phyloP scores from a whole-genome alignment of 2,888 invertebrate species.

The Drosophila rubida region DNA sequence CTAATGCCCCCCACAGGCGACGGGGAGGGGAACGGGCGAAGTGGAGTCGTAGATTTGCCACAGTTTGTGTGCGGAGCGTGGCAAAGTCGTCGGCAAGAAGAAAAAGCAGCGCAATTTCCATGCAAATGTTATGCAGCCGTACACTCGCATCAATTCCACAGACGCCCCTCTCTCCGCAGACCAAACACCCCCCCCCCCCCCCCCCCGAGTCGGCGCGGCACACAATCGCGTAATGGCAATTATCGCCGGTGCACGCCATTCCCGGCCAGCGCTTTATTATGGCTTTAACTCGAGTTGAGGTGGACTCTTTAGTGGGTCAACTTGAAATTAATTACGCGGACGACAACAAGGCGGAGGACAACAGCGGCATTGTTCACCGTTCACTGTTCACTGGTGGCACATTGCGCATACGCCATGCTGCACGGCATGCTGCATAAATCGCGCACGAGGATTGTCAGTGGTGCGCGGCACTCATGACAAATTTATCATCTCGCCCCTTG shows the following conservation, averaged over 20 bases:
- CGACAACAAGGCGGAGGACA: constrained; percentile 1
- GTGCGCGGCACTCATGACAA: constrained; percentile 19
- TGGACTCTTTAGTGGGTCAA: constrained; percentile 69
- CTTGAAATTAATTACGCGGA: constrained; percentile 70
- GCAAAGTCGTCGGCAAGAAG: neutral
- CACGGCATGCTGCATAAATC: constrained; percentile 46
- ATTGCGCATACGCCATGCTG: constrained; percentile 48
- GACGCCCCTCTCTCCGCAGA: no score
- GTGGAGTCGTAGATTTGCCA: constrained; percentile 20
- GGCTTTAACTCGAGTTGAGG: constrained; percentile 61
- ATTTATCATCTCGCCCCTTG: constrained; percentile 29
- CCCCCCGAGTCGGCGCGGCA: neutral
- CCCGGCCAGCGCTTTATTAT: constrained; percentile 54
- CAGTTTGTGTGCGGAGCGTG: constrained; percentile 28
- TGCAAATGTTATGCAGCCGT: constrained; percentile 62
- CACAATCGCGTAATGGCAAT: constrained; percentile 62
- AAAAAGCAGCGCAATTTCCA: constrained; percentile 35
- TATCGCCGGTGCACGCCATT: constrained; percentile 70
- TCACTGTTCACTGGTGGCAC: constrained; percentile 13
- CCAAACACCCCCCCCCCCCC: neutral
- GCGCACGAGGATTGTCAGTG: constrained; percentile 33
- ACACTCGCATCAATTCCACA: constrained; percentile 11
- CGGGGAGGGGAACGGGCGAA: neutral
- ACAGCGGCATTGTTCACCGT: neutral
- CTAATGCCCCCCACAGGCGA: no score